Conservation (phyloP, 2,888 invertebrate species). For the Nomada ferruginata region DNA sequence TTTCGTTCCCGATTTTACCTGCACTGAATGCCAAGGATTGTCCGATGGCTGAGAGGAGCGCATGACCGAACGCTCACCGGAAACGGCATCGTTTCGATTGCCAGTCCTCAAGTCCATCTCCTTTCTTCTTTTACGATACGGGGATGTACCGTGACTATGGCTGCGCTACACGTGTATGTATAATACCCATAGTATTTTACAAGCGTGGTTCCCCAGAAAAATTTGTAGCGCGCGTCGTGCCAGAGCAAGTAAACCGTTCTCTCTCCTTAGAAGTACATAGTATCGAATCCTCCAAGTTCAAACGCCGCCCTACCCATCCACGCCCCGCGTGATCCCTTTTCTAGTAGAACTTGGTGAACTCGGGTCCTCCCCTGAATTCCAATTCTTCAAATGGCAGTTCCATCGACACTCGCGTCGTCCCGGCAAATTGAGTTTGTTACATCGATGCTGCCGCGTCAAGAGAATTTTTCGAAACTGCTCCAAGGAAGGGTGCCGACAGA, state of each 20-base stretch:
- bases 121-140: conserved; percentile 7
- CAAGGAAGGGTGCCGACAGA: conserved; percentile 26
- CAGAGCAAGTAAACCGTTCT: neutral
- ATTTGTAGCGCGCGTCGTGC: neutral
- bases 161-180: neutral
- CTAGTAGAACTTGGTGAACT: neutral
- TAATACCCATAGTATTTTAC: too few species aligned
- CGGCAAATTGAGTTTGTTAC: conserved; percentile 26
- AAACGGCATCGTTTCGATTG: conserved; percentile 61
- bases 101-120: conserved; percentile 2
- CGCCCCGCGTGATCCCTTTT: neutral
- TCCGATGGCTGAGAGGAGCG: conserved; percentile 47
- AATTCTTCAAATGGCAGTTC: neutral
- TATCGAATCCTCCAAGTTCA: neutral
- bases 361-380: conserved; percentile 1
- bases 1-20: conserved; percentile 69
- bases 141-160: neutral
- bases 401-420: neutral
- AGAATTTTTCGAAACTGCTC: conserved; percentile 15
- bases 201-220: neutral
- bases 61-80: conserved; percentile 25
- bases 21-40: conserved; percentile 67
- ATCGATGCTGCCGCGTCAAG: neutral
- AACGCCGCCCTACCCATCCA: neutral
- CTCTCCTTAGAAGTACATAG: too few species aligned